A percentile compares a stretch with the other conserved stretches of the same genome.
phyloP scores from a whole-genome alignment of 2,113 vertebrate species.

The Felis catus region F.catus_Fca126_mat1.0 CM031419.1:80531001-80531500 shows the following conservation, averaged over 20 bases:
- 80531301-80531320: too few relatives aligned
- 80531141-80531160: neutral
- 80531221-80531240: too few relatives aligned
- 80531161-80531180: too few relatives aligned
- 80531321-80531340: too few relatives aligned
- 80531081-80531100: neutral
- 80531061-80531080: neutral
- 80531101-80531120: neutral
- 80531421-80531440: neutral
- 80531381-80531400: neutral
- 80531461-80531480: neutral
- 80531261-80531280: too few relatives aligned
- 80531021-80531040: too few relatives aligned
- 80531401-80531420: slow-evolving; percentile 7
- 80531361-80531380: neutral
- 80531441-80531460: slow-evolving; percentile 17
- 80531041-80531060: neutral
- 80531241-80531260: too few relatives aligned
- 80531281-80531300: too few relatives aligned
- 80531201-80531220: too few relatives aligned
- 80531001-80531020: neutral
- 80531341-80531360: too few relatives aligned
- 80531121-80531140: neutral
- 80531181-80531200: too few relatives aligned
- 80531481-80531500: neutral